Percentiles rank a stretch among this genome's conserved stretches.
phyloP scores from a whole-genome alignment of 2,888 invertebrate genomes.

The Embidobia sp. region DNA sequence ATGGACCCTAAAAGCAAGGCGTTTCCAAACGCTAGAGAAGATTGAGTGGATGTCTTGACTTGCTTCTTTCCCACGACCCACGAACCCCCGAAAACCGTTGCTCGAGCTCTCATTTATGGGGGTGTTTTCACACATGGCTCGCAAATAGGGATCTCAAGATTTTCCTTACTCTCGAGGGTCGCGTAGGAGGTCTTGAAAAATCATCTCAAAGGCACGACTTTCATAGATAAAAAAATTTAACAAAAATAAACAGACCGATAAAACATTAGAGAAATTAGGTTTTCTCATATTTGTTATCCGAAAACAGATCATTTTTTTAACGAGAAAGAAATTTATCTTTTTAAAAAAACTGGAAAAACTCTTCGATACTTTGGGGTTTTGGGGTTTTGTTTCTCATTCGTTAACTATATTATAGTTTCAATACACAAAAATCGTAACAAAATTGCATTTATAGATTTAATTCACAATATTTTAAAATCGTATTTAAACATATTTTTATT shows the following conservation, averaged over 20 bases:
- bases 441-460: too few species aligned
- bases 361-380: too few species aligned
- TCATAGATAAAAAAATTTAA: conserved; percentile 16
- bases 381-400: too few species aligned
- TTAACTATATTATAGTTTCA: too few species aligned
- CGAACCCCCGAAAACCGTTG: conserved; percentile 49
- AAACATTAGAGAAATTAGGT: neutral
- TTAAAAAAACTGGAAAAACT: too few species aligned
- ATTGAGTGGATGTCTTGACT: conserved; percentile 34
- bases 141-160: conserved; percentile 44
- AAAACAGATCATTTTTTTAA: conserved; percentile 5
- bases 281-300: conserved; percentile 10
- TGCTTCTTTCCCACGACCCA: conserved; percentile 57
- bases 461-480: too few species aligned
- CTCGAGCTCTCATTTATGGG: conserved; percentile 31
- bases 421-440: too few species aligned
- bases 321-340: conserved; percentile 1
- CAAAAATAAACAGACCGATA: conserved; percentile 35
- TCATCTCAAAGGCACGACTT: neutral
- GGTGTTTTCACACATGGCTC: conserved; percentile 59
- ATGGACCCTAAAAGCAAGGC: conserved; percentile 5
- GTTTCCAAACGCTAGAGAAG: conserved; percentile 25
- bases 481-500: too few species aligned
- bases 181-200: conserved; percentile 2
- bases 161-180: conserved; percentile 8